These are phyloP conservation scores for Rutilus rutilus DNA, from an alignment of 2,113 vertebrate species.

Conservation along the genomic window DNA sequence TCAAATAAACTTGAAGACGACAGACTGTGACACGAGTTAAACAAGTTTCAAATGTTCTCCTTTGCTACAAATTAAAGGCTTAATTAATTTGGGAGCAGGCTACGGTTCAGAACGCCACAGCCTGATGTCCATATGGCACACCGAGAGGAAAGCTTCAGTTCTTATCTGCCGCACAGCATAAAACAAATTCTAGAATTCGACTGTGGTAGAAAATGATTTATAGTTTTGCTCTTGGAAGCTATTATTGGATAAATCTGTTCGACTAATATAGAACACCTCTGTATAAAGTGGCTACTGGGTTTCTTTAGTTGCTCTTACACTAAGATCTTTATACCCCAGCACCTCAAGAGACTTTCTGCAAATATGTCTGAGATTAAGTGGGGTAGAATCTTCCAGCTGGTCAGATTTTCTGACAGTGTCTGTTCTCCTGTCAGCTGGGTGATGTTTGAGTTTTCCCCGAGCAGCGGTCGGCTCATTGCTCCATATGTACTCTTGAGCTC, in stretches of 20 bases:
- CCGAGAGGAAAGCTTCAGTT: neutral
- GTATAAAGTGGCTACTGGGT: neutral
- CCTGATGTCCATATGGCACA: constrained; percentile 44
- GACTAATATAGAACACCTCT: neutral
- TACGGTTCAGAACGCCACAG: constrained; percentile 27
- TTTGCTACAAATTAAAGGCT: constrained; percentile 20
- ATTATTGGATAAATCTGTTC: neutral
- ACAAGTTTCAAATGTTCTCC: constrained; percentile 6
- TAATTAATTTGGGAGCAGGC: constrained; percentile 44
- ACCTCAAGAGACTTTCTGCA: constrained; percentile 28
- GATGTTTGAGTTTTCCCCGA: constrained; percentile 30
- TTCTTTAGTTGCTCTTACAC: neutral
- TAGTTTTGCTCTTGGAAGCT: neutral
- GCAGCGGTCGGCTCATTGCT: constrained; percentile 30
- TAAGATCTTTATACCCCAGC: constrained; percentile 1
- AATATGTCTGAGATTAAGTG: constrained; percentile 33
- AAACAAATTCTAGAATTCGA: constrained; percentile 15
- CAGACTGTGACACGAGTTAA: constrained; percentile 24
- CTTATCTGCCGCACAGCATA: neutral
- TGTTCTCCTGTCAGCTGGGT: constrained; percentile 40
- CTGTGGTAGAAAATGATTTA: constrained; percentile 11
- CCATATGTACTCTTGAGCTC: constrained; percentile 40
- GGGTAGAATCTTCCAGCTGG: constrained; percentile 28
- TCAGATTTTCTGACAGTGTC: constrained; percentile 38
- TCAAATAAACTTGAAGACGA: constrained; percentile 23